Percentiles rank a stretch among this genome's conserved stretches.
Evolutionary conservation across 2,888 invertebrate genomes (phyloP).

Genomic region (Tinea pellionella): DNA sequence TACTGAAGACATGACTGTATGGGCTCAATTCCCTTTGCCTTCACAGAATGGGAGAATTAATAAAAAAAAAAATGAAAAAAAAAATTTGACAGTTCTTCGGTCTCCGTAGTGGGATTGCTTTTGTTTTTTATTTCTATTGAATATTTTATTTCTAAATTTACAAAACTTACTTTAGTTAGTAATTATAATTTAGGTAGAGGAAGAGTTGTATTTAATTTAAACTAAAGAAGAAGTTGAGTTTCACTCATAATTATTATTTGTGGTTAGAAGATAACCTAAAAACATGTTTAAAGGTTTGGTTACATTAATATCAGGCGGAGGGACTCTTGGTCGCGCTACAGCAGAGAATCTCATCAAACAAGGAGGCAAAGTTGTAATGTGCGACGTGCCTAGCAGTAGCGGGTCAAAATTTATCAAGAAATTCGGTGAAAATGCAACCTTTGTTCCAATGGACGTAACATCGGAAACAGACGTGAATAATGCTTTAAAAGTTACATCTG

Average conservation of each 20-base stretch:
- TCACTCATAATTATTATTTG: not conserved
- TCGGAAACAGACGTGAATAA: constrained; percentile 82
- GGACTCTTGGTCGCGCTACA: constrained; percentile 91
- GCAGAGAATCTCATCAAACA: constrained; percentile 84
- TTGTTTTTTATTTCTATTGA: too few species aligned
- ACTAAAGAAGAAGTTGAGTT: too few species aligned
- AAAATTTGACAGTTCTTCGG: too few species aligned
- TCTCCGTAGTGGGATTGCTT: too few species aligned
- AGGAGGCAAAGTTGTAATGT: constrained; percentile 88
- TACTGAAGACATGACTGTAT: too few species aligned
- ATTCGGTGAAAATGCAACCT: constrained; percentile 80
- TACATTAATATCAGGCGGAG: constrained; percentile 93
- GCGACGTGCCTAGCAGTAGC: constrained; percentile 86
- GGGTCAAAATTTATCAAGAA: constrained; percentile 83
- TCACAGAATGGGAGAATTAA: too few species aligned
- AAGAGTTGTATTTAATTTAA: too few species aligned
- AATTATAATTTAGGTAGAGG: too few species aligned
- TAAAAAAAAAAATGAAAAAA: too few species aligned
- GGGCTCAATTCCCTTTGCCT: too few species aligned
- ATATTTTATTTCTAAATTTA: too few species aligned
- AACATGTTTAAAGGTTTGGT: constrained; percentile 76
- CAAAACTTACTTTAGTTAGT: too few species aligned
- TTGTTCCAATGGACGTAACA: constrained; percentile 89
- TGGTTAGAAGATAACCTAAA: not conserved
- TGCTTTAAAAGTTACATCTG: constrained; percentile 78